Conservation (phyloP, 2,797 vertebrate species). For the Garrulus glandarius region DNA sequence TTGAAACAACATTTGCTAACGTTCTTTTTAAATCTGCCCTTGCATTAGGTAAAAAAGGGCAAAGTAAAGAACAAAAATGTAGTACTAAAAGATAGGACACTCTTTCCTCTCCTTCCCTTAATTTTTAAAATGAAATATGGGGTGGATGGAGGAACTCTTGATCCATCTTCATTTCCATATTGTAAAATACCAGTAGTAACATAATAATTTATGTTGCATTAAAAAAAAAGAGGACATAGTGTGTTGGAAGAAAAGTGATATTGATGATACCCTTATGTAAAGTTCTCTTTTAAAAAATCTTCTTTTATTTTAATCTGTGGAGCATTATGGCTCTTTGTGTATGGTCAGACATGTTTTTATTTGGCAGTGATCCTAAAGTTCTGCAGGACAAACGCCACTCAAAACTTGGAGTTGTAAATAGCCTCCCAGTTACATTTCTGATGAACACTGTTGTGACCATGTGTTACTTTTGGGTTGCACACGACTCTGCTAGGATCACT, state of each 20-base stretch:
- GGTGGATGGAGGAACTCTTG: background rate
- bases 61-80: background rate
- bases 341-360: background rate
- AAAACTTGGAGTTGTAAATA: background rate
- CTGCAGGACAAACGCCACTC: background rate
- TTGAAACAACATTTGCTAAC: background rate
- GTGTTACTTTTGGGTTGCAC: background rate
- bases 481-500: background rate
- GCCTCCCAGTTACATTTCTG: background rate
- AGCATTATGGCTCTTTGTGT: background rate
- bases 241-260: background rate
- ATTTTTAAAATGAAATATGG: background rate
- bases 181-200: background rate
- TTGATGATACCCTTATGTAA: background rate
- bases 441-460: fast-evolving
- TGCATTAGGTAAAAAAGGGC: background rate
- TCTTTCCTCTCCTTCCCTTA: background rate
- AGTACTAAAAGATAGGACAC: background rate
- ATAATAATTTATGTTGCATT: background rate
- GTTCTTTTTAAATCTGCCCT: background rate
- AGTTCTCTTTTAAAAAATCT: background rate
- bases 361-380: background rate
- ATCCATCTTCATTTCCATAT: background rate
- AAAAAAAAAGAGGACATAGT: background rate
- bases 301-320: background rate